phyloP scores from a whole-genome alignment of 2,888 invertebrate species.

The Meteorus cinctellus region DNA sequence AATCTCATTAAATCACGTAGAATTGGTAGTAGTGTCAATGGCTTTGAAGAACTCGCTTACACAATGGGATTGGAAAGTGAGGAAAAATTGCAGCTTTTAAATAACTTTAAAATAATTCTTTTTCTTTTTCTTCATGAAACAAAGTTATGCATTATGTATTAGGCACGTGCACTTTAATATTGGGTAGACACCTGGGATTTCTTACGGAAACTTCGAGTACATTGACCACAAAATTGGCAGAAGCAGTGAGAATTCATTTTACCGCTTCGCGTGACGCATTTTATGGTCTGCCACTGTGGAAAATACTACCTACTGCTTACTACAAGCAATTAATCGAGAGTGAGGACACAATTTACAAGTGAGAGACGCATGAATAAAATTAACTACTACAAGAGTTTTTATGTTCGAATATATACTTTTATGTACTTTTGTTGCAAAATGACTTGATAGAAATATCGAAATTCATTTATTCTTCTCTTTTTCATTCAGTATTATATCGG shows the following conservation, averaged over 20 bases:
- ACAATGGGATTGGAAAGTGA: conserved; percentile 87
- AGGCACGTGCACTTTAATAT: conserved; percentile 86
- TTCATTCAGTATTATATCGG: conserved; percentile 81
- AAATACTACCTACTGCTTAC: conserved; percentile 82
- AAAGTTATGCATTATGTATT: conserved; percentile 41
- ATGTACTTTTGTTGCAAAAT: neutral
- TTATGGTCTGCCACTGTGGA: conserved; percentile 89
- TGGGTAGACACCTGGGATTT: conserved; percentile 87
- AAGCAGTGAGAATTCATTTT: conserved; percentile 86
- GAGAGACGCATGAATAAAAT: conserved; percentile 64
- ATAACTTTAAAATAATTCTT: conserved; percentile 25
- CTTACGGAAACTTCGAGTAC: conserved; percentile 75
- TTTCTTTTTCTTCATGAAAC: conserved; percentile 28
- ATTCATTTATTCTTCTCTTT: neutral
- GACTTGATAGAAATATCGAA: neutral
- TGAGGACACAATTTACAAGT: conserved; percentile 88
- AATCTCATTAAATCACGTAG: conserved; percentile 78
- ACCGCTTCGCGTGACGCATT: conserved; percentile 86
- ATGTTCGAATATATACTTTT: neutral
- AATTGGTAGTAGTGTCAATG: conserved; percentile 68
- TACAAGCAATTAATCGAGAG: conserved; percentile 82
- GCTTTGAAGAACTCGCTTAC: conserved; percentile 84
- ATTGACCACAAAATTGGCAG: conserved; percentile 79
- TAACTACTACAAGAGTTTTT: neutral
- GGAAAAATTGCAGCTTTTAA: conserved; percentile 58